These are phyloP conservation scores for Halichondria panicea DNA, from an alignment of 37 sponge, comb jelly and placozoan genomes.

Conservation along the genomic window DNA sequence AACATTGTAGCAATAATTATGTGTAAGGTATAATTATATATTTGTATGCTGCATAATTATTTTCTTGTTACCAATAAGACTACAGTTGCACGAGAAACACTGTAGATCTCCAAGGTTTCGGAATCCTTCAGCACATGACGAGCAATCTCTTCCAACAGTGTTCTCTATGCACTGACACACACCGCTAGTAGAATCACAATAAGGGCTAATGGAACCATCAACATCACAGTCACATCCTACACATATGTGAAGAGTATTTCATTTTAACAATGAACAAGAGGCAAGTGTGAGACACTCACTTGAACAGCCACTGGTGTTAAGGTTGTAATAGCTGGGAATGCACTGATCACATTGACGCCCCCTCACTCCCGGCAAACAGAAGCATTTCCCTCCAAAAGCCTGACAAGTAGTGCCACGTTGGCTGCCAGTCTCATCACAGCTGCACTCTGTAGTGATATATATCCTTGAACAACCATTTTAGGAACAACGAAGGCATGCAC, in stretches of 20 bases:
- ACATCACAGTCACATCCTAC: background rate
- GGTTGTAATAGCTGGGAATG: constrained; percentile 49
- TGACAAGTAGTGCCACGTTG: constrained; percentile 18
- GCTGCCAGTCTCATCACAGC: constrained; percentile 60
- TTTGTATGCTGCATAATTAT: too few species aligned
- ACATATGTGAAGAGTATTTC: background rate
- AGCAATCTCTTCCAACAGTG: constrained; percentile 57
- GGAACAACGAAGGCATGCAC: too few species aligned
- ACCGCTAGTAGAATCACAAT: constrained; percentile 63
- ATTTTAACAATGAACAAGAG: background rate
- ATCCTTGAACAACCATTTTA: too few species aligned
- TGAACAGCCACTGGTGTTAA: constrained; percentile 53
- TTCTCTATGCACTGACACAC: constrained; percentile 63
- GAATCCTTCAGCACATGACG: constrained; percentile 29
- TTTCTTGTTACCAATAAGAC: constrained; percentile 26
- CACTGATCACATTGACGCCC: constrained; percentile 77
- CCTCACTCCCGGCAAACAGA: constrained; percentile 68
- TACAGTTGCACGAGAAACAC: constrained; percentile 62
- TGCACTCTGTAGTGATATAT: constrained; percentile 43
- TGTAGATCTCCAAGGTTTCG: constrained; percentile 14
- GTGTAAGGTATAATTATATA: background rate
- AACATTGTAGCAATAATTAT: background rate
- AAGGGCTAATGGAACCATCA: constrained; percentile 37
- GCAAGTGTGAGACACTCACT: constrained; percentile 27
- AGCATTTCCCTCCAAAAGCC: constrained; percentile 73